Percentiles rank a stretch among this genome's conserved stretches.
These are phyloP conservation scores for Bradypus variegatus DNA, from an alignment of 2,797 vertebrate species.

Conservation along the genomic window DNA sequence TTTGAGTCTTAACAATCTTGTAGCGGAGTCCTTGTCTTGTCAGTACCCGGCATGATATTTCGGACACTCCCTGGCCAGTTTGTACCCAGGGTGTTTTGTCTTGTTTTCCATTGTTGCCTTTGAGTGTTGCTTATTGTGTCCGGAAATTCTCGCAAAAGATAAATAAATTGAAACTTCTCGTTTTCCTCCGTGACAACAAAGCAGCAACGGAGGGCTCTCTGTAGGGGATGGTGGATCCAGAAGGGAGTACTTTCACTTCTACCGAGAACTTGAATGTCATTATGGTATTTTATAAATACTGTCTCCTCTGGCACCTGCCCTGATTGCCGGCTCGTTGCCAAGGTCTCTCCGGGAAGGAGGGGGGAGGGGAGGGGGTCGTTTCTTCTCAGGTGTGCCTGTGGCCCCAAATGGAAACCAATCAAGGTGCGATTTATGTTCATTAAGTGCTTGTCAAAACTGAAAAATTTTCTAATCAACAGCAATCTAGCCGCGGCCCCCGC, in stretches of 20 bases:
- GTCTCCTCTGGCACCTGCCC: conserved; percentile 50
- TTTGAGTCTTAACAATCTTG: not conserved
- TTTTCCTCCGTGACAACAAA: not conserved
- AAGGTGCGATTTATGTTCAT: conserved; percentile 83
- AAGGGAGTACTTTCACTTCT: conserved; percentile 34
- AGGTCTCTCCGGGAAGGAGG: not conserved
- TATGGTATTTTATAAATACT: conserved; percentile 61
- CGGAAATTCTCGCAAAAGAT: not conserved
- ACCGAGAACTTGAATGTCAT: conserved; percentile 43
- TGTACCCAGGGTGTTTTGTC: not conserved
- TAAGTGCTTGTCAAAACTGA: conserved; percentile 86
- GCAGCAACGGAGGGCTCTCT: not conserved
- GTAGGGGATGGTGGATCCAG: not conserved
- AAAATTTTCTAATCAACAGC: conserved; percentile 84
- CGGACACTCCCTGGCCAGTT: not conserved
- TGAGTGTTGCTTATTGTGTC: not conserved
- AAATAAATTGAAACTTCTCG: conserved; percentile 19
- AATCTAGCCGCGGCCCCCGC: conserved; percentile 74
- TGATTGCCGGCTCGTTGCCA: not conserved
- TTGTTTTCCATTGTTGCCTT: not conserved
- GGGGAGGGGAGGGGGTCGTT: conserved; percentile 38
- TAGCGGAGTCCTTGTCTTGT: not conserved
- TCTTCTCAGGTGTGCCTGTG: conserved; percentile 74
- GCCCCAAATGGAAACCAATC: conserved; percentile 78
- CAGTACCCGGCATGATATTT: rapidly evolving